Conservation (phyloP, 2,797 vertebrate species). For the Etheostoma perlongum region DNA sequence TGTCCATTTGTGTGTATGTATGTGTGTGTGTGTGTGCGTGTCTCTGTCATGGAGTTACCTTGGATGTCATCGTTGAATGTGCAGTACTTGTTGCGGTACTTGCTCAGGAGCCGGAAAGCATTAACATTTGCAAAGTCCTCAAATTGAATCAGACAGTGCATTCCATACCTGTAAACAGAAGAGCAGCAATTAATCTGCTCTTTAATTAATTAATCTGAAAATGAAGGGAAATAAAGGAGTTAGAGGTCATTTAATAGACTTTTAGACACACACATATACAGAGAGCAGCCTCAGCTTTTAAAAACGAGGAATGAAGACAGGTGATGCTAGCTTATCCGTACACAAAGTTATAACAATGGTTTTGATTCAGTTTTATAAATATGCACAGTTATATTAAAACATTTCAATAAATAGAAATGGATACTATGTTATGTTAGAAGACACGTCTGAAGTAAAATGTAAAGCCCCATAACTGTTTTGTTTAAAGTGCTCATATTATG, state of each 20-base stretch:
- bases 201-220: too few species aligned
- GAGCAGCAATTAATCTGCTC: conserved; percentile 2
- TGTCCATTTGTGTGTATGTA: neutral
- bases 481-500: neutral
- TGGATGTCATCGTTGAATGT: conserved; percentile 99
- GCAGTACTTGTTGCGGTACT: conserved; percentile 94
- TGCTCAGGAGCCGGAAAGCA: conserved; percentile 94
- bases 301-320: neutral
- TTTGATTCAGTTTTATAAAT: neutral
- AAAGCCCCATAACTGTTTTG: neutral
- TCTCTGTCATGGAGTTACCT: conserved; percentile 78
- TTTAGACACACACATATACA: neutral
- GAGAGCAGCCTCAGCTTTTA: neutral
- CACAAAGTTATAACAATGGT: neutral
- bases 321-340: neutral
- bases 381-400: neutral
- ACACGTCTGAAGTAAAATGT: neutral
- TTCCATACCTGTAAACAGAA: conserved; percentile 81
- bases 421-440: neutral
- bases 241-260: neutral
- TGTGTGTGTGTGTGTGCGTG: too few species aligned
- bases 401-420: neutral
- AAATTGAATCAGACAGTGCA: conserved; percentile 97
- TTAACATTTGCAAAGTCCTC: conserved; percentile 98
- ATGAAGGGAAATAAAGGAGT: neutral